Percentiles rank a stretch among this genome's conserved stretches.
Evolutionary conservation across 2,888 invertebrate species (phyloP).

Genomic region (Timema podura): DNA sequence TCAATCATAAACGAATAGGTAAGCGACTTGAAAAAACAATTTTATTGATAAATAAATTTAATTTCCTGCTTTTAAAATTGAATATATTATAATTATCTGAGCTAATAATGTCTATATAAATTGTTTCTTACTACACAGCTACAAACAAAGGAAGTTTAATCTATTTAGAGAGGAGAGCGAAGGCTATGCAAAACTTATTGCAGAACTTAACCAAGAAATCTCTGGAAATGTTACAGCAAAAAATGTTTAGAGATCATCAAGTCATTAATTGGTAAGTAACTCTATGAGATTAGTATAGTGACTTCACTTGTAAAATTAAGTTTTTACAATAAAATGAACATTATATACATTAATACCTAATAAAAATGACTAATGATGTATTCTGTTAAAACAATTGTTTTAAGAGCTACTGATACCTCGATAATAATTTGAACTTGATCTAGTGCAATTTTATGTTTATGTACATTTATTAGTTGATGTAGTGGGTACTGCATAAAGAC

Average conservation of each 20-base stretch:
- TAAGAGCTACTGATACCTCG: too few species aligned
- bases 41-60: neutral
- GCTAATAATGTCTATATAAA: constrained; percentile 15
- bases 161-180: constrained; percentile 98
- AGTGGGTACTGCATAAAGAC: too few species aligned
- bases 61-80: neutral
- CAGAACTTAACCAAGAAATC: constrained; percentile 85
- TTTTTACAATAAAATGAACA: too few species aligned
- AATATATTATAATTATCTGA: constrained; percentile 11
- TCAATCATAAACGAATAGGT: too few species aligned
- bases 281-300: too few species aligned
- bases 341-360: too few species aligned
- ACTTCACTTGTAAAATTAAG: too few species aligned
- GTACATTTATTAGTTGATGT: too few species aligned
- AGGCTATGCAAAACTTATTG: constrained; percentile 94
- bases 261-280: constrained; percentile 77
- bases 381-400: too few species aligned
- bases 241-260: constrained; percentile 83
- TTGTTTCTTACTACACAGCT: constrained; percentile 59
- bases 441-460: too few species aligned
- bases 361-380: too few species aligned
- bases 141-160: constrained; percentile 99
- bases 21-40: neutral
- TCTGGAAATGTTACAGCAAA: constrained; percentile 58
- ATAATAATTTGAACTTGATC: too few species aligned